These are phyloP conservation scores for Agapostemon virescens DNA, from an alignment of 2,888 invertebrate genomes.

Conservation along the genomic window DNA sequence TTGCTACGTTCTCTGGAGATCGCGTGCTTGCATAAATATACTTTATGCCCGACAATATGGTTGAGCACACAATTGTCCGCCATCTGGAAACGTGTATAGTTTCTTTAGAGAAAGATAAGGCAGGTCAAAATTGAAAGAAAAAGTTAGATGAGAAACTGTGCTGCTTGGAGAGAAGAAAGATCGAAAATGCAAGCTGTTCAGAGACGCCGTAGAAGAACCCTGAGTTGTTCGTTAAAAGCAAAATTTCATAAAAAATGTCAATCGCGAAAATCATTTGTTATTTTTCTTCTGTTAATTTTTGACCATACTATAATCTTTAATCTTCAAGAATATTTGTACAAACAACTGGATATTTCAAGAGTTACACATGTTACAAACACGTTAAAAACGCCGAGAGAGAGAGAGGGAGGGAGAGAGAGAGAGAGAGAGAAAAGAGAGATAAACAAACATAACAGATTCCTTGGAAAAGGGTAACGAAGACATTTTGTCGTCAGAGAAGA, in stretches of 20 bases:
- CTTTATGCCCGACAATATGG: conserved; percentile 57
- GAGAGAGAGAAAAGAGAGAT: too few relatives aligned
- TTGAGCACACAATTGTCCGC: conserved; percentile 45
- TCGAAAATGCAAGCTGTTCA: not conserved
- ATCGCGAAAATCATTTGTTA: too few relatives aligned
- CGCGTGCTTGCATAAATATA: conserved; percentile 56
- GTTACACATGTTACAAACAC: not conserved
- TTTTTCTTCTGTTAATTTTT: not conserved
- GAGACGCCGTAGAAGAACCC: not conserved
- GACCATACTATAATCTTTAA: too few relatives aligned
- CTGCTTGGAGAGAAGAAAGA: not conserved
- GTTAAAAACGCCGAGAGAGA: not conserved
- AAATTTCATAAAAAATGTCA: not conserved
- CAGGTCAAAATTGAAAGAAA: conserved; percentile 11
- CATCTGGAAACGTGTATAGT: not conserved
- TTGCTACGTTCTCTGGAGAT: conserved; percentile 14
- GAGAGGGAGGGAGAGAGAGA: too few relatives aligned
- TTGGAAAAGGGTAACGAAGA: too few relatives aligned
- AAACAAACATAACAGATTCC: too few relatives aligned
- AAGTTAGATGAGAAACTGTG: not conserved
- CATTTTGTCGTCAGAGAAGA: too few relatives aligned
- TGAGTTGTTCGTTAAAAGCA: not conserved
- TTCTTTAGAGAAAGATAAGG: not conserved
- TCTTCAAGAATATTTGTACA: too few relatives aligned
- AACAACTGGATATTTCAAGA: too few relatives aligned